phyloP scores from a whole-genome alignment of 2,113 vertebrate genomes.

The Setophaga coronata region DNA sequence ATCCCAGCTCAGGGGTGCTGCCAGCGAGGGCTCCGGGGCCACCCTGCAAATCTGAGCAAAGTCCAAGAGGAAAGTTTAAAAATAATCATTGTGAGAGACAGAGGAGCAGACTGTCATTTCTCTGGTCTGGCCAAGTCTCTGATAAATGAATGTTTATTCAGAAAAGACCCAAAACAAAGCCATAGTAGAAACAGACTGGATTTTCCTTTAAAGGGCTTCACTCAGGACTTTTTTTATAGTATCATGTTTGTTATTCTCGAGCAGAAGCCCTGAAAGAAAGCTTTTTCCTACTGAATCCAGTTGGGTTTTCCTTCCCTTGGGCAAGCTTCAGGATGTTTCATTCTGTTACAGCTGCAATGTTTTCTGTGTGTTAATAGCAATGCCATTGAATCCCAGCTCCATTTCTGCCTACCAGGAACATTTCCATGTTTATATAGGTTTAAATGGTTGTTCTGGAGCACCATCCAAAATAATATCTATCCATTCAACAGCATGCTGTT shows the following conservation, averaged over 20 bases:
- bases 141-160: conserved; percentile 55
- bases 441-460: background rate
- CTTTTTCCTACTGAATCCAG: background rate
- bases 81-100: conserved; percentile 11
- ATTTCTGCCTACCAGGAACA: background rate
- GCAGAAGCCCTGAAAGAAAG: conserved; percentile 24
- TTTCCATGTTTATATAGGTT: background rate
- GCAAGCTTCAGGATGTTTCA: background rate
- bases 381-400: background rate
- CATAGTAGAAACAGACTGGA: background rate
- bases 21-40: rapidly evolving
- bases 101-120: background rate
- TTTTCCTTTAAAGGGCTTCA: conserved; percentile 57
- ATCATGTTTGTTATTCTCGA: conserved; percentile 21
- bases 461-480: background rate
- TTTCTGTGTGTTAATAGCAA: background rate
- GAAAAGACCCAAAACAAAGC: conserved; percentile 54
- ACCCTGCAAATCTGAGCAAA: background rate
- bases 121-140: conserved; percentile 27
- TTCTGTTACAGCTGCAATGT: background rate
- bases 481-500: background rate
- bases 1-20: background rate
- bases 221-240: background rate
- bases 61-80: background rate
- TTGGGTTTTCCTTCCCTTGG: background rate